Conservation (phyloP, 2,888 invertebrate genomes). For the Eurois occulta region DNA sequence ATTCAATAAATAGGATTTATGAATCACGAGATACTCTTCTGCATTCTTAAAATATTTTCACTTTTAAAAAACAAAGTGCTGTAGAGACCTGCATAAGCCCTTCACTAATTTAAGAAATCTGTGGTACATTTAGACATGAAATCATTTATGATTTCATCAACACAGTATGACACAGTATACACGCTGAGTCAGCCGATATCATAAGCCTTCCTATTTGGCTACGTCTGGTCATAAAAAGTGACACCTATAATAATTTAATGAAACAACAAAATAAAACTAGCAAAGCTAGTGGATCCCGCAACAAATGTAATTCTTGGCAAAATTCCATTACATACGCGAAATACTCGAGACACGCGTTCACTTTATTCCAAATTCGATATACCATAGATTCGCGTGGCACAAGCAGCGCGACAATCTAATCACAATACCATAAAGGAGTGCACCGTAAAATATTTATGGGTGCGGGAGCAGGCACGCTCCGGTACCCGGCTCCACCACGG, state of each 20-base stretch:
- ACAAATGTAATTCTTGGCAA: conserved; percentile 64
- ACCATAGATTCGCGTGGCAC: conserved; percentile 80
- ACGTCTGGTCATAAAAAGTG: conserved; percentile 40
- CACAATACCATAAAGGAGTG: conserved; percentile 85
- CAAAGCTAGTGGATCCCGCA: conserved; percentile 58
- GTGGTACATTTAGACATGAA: background rate
- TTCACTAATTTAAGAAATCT: background rate
- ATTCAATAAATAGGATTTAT: conserved; percentile 29
- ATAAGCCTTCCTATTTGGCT: conserved; percentile 17
- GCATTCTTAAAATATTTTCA: background rate
- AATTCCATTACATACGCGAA: conserved; percentile 67
- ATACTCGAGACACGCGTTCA: conserved; percentile 72
- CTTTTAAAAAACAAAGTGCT: background rate
- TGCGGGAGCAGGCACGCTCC: conserved; percentile 82
- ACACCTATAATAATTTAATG: conserved; percentile 46
- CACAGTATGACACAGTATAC: background rate
- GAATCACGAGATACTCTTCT: background rate
- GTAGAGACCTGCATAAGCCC: background rate
- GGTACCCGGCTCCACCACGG: conserved; percentile 77
- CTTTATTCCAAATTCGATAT: conserved; percentile 83
- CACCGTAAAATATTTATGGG: conserved; percentile 87
- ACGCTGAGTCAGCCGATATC: background rate
- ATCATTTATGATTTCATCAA: no score
- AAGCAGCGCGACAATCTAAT: conserved; percentile 83
- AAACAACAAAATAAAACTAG: conserved; percentile 41